A percentile compares a stretch with the other conserved stretches of the same genome.
phyloP scores from a whole-genome alignment of 2,113 vertebrate species.

The Eulacestoma nigropectus region DNA sequence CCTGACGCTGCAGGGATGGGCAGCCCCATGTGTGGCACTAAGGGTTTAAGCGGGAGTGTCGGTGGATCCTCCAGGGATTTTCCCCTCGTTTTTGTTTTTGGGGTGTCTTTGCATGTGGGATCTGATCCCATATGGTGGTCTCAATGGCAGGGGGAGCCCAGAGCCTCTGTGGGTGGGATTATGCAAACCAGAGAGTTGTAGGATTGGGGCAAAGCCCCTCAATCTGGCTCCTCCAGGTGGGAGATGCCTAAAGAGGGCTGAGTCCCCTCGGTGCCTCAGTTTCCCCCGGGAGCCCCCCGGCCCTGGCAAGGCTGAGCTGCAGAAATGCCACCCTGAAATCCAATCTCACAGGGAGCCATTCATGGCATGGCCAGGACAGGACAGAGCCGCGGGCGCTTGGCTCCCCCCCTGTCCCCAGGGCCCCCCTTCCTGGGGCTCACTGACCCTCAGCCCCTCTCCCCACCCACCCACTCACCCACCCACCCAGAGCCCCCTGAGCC shows the following conservation, averaged over 20 bases:
- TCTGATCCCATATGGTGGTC: background rate
- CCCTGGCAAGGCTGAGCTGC: background rate
- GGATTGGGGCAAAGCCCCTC: background rate
- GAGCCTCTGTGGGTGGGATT: background rate
- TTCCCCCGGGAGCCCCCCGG: background rate
- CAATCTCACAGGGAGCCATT: conserved; percentile 4
- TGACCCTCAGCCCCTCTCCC: background rate
- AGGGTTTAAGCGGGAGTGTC: background rate
- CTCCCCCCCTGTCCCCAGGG: background rate
- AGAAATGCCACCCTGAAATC: conserved; percentile 44
- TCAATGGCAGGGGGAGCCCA: background rate
- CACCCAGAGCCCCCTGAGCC: background rate
- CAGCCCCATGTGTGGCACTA: background rate
- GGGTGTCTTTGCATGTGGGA: accelerated
- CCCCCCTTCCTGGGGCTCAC: background rate
- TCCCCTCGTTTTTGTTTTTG: background rate
- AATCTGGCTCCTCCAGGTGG: accelerated
- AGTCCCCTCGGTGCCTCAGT: background rate
- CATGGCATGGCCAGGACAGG: background rate
- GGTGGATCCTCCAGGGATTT: background rate
- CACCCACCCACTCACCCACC: background rate
- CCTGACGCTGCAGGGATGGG: background rate
- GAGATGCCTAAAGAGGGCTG: background rate
- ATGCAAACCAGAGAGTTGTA: background rate
- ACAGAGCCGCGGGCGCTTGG: background rate